These are phyloP conservation scores for Drosophila nikananu DNA, from an alignment of 1,140 invertebrate species.

Conservation along the genomic window DNA sequence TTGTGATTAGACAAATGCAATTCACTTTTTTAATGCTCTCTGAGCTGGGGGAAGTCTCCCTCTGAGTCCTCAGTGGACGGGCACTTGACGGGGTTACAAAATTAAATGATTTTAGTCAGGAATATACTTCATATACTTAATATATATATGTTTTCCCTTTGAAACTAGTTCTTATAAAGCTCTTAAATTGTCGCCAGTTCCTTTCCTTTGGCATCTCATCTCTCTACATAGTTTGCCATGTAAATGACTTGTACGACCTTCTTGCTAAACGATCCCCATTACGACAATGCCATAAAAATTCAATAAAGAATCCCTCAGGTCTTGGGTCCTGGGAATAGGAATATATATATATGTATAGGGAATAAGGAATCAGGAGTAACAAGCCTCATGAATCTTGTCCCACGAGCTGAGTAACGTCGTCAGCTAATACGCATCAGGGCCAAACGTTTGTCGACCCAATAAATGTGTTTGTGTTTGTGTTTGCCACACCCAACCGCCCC, in stretches of 20 bases:
- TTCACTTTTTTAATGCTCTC: constrained; percentile 25
- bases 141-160: background rate
- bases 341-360: background rate
- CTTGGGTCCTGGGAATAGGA: constrained; percentile 11
- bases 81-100: background rate
- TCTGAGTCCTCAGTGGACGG: background rate
- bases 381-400: constrained; percentile 38
- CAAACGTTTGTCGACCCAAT: constrained; percentile 34
- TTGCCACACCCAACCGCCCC: background rate
- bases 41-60: background rate
- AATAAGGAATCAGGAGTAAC: constrained; percentile 8
- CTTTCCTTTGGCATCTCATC: background rate
- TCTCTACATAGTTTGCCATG: background rate
- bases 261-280: constrained; percentile 38
- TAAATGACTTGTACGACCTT: constrained; percentile 24
- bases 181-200: background rate
- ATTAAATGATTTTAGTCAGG: background rate
- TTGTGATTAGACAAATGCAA: constrained; percentile 44
- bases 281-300: constrained; percentile 44
- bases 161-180: background rate
- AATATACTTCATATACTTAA: background rate
- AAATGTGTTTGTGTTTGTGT: constrained; percentile 26
- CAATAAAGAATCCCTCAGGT: constrained; percentile 30
- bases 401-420: constrained; percentile 23
- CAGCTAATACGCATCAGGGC: constrained; percentile 40